A percentile compares a stretch with the other conserved stretches of the same genome.
These are phyloP conservation scores for Mycteria americana DNA, from an alignment of 2,797 vertebrate genomes.

Conservation along the genomic window DNA sequence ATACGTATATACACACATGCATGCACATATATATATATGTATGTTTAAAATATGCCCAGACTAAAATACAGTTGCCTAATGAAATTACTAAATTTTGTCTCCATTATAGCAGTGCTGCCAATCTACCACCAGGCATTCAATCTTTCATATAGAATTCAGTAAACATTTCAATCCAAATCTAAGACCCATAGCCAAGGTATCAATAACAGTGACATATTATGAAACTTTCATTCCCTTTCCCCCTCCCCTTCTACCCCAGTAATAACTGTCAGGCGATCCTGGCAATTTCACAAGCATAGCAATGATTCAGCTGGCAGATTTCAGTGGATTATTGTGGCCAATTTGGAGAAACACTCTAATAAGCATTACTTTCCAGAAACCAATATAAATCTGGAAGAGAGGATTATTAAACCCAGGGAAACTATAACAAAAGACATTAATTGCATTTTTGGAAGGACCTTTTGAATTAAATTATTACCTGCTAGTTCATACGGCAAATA, in stretches of 20 bases:
- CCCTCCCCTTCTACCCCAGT: constrained; percentile 38
- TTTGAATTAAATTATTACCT: constrained; percentile 69
- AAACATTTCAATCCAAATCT: constrained; percentile 46
- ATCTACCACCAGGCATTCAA: background rate
- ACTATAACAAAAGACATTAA: constrained; percentile 69
- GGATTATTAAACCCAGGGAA: constrained; percentile 67
- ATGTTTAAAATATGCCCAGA: background rate
- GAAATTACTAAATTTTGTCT: background rate
- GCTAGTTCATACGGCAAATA: constrained; percentile 59
- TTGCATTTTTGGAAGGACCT: constrained; percentile 62
- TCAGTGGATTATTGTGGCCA: constrained; percentile 68
- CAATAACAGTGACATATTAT: constrained; percentile 67
- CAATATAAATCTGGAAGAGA: constrained; percentile 68
- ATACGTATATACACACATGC: background rate
- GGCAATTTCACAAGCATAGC: constrained; percentile 69
- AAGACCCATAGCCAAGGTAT: constrained; percentile 52
- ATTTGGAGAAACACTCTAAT: constrained; percentile 69
- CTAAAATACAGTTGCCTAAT: background rate
- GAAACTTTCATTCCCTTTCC: constrained; percentile 38
- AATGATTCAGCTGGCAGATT: constrained; percentile 71
- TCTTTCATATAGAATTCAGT: background rate
- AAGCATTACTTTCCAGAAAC: constrained; percentile 68
- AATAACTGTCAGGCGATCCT: constrained; percentile 64
- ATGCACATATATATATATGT: background rate
- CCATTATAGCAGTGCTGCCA: background rate